A percentile compares a stretch with the other conserved stretches of the same genome.
Conservation (phyloP, 1,140 invertebrate genomes). For the Thrips palmi region DNA sequence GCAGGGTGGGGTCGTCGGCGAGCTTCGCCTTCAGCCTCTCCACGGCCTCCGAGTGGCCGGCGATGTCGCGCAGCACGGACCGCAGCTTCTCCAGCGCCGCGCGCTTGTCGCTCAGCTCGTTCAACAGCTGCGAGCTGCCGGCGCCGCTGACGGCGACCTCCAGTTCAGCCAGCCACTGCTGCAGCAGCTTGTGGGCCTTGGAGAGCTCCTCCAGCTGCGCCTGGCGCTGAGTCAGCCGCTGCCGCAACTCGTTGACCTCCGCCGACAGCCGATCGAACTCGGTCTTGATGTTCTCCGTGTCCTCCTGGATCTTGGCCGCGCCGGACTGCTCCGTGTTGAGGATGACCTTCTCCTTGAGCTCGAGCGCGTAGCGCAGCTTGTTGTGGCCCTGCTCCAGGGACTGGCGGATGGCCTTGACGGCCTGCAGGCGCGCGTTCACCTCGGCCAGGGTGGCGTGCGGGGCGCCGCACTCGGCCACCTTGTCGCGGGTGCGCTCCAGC, state of each 20-base stretch:
- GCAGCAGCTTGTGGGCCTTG: constrained; percentile 56
- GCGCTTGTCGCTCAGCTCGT: constrained; percentile 79
- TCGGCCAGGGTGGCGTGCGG: constrained; percentile 58
- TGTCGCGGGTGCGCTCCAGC: constrained; percentile 71
- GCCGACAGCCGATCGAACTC: constrained; percentile 71
- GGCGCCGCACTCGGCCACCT: constrained; percentile 53
- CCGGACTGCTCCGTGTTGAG: constrained; percentile 79
- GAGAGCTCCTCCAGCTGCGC: constrained; percentile 66
- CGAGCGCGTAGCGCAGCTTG: constrained; percentile 71
- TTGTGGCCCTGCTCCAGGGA: constrained; percentile 81
- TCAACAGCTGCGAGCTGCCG: constrained; percentile 39
- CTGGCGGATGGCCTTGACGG: constrained; percentile 64
- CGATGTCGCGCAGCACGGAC: constrained; percentile 55
- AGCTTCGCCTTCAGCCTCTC: constrained; percentile 49
- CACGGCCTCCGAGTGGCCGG: constrained; percentile 45
- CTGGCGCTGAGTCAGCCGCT: constrained; percentile 46
- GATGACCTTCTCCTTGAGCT: constrained; percentile 79
- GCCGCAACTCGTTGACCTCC: constrained; percentile 60
- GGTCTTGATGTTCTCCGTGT: constrained; percentile 67
- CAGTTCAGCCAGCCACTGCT: constrained; percentile 72
- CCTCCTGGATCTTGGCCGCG: constrained; percentile 70
- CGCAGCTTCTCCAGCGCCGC: constrained; percentile 68
- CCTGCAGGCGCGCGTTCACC: constrained; percentile 65
- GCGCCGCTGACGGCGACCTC: constrained; percentile 59
- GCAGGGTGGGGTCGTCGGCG: constrained; percentile 40